Evolutionary conservation across 2,797 vertebrate genomes (phyloP), one percentile per base, ranked within the genome.

Genomic region (Coreius guichenoti): DNA sequence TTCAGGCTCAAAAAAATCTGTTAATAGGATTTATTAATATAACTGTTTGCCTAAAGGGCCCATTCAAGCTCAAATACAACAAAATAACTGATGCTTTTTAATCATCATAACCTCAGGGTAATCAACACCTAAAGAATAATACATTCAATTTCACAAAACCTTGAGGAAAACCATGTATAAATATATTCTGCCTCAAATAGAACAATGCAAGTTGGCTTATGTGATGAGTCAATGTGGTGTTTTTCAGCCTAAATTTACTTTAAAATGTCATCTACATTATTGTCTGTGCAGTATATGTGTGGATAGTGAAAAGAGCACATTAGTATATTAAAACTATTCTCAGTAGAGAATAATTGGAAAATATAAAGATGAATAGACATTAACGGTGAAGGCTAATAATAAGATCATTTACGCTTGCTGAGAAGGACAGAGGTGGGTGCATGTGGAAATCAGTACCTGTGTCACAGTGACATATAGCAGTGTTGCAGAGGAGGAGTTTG

Each of bases 151-250:
- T 69, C 74, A 84, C 36, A 63, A 78, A 63, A 63, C 76, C 36
- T 45, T 84, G 13, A 69, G 89, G 81, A 69, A 80, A 80, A 86
- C 26, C 83, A 84, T 84, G 86, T 88, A 90, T 86, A 89, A 81
- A 84, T 86, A 89, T 85, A 90, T 89, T 83, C 77, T 63, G 36
- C 76, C 51, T 56, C 21, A 77, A 58, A 77, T 26, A 29, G 36
- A 54, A 81, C 16, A 81, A 45, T 49, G 51, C 36, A 70, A 23
- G 29, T 81, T 45, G 36, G 49, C 43, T 67, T 29, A 26, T 78
- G 78, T 67, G 17, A 68, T 68, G 36, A 63, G 36, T 63, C 76
- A 19, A 8, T 58, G 51, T 36, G 51, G n/a, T 58, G 74, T 77
- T 77, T 54, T 39, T 14, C 21, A 39, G 23, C 14, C 33, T 58